Base-by-base conservation (phyloP, 2,888 invertebrate species). In the Argynnis bischoffii region DNA sequence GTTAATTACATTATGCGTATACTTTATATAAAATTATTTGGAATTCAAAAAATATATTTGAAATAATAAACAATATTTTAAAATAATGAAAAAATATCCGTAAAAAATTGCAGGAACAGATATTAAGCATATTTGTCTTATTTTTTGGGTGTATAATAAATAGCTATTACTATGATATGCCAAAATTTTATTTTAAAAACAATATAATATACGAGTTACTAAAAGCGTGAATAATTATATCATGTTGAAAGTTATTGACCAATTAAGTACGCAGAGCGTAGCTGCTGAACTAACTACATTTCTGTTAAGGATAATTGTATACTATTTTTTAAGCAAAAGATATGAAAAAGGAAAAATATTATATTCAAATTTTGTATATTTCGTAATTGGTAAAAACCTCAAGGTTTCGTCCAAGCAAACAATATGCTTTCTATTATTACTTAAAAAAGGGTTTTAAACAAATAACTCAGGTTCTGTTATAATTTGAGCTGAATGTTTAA, bases 181-280 rank as follows among this genome's bases (percentile, higher is more conserved):
- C 4, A 26, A 26, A 26, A 35, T 35, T 35, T 35, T 35, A 50
- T 31, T 61, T 35, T 31, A 21, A 55, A 14, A 26, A 63, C 26
- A 48, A 48, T 48, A 59, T 18, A 26, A 48, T 57, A 13, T 59
- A 26, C 26, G 59, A 26, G 13, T 59, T 6, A 6, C 59, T 59
- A 47, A 63, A 55, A 63, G 16, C 55, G n/a, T 21, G 47, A 55
- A 63, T 63, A 63, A 63, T 63, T 35, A 13, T 26, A 63, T 63
- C 63, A 63, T 16, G 63, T 63, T 13, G 26, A 63, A 63, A 55
- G 63, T 63, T 55, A 55, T 54, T 54, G 63, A 63, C 55, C 26
- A 54, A 63, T 63, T 26, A 21, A 2, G 21, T 63, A 55, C 41
- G 26, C 53, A 35, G 6, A 63, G 54, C 47, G 53, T 18, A n/a